Evolutionary conservation across 92 coral and sea anemone genomes (phyloP).

Genomic region (Parazoanthus swiftii): DNA sequence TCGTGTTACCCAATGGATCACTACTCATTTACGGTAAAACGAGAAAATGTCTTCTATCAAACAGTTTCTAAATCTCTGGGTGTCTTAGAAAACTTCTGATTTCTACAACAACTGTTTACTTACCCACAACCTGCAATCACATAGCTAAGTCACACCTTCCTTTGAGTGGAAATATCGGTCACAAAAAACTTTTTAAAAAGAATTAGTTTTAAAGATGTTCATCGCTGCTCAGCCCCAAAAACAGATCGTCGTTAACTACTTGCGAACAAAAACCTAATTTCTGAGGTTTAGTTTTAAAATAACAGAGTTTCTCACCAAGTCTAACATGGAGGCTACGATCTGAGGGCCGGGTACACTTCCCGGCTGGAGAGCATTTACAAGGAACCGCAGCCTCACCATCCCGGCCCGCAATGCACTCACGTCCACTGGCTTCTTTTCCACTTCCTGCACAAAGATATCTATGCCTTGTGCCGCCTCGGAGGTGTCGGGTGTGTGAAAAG

Average conservation of each 20-base stretch:
- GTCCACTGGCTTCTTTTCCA: conserved; percentile 88
- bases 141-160: too few relatives aligned
- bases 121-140: too few relatives aligned
- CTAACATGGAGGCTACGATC: conserved; percentile 98
- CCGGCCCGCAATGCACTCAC: conserved; percentile 81
- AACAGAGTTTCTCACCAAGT: conserved; percentile 69
- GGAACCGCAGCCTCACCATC: conserved; percentile 80
- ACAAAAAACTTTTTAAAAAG: too few relatives aligned
- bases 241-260: not conserved
- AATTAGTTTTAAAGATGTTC: too few relatives aligned
- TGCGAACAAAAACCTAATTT: not conserved
- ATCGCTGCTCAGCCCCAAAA: not conserved
- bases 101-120: too few relatives aligned
- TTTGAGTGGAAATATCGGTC: not conserved
- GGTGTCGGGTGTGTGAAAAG: conserved; percentile 18
- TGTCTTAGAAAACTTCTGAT: too few relatives aligned
- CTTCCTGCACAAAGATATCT: conserved; percentile 78
- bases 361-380: conserved; percentile 84
- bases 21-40: not conserved
- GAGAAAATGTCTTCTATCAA: too few relatives aligned
- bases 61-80: too few relatives aligned
- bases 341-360: conserved; percentile 96
- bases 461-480: conserved; percentile 57
- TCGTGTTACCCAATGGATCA: not conserved
- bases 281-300: not conserved